Percentiles rank a stretch among this genome's conserved stretches.
phyloP scores from a whole-genome alignment of 2,888 invertebrate species.

The Acheta domesticus region DNA sequence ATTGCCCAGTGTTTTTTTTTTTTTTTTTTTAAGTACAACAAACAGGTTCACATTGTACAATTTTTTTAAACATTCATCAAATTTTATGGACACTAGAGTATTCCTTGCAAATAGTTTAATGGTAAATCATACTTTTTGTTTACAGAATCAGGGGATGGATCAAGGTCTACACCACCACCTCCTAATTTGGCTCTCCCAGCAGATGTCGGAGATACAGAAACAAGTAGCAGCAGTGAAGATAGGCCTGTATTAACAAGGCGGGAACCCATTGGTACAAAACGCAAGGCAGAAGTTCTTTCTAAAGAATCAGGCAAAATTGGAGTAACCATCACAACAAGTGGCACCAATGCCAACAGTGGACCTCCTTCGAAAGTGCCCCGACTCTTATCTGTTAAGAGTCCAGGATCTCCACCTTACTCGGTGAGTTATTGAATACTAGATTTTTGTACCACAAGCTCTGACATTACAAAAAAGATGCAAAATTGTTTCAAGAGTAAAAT shows the following conservation, averaged over 20 bases:
- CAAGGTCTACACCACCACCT: constrained; percentile 47
- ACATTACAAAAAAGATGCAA: too few species aligned
- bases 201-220: constrained; percentile 43
- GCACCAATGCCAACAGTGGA: constrained; percentile 48
- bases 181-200: constrained; percentile 43
- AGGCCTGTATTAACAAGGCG: constrained; percentile 53
- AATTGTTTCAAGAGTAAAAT: too few species aligned
- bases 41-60: too few species aligned
- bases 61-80: too few species aligned
- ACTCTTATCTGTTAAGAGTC: constrained; percentile 43
- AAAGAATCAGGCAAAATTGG: constrained; percentile 88
- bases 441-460: too few species aligned
- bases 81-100: too few species aligned
- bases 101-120: too few species aligned
- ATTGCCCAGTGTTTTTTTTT: too few species aligned
- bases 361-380: constrained; percentile 54
- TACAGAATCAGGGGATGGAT: constrained; percentile 28
- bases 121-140: not conserved
- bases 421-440: not conserved
- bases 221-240: constrained; percentile 60
- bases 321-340: constrained; percentile 78
- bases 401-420: constrained; percentile 27
- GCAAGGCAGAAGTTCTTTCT: constrained; percentile 81
- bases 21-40: too few species aligned
- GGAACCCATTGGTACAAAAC: constrained; percentile 60